Conservation (phyloP, 2,797 vertebrate genomes). For the Xyrichtys novacula region DNA sequence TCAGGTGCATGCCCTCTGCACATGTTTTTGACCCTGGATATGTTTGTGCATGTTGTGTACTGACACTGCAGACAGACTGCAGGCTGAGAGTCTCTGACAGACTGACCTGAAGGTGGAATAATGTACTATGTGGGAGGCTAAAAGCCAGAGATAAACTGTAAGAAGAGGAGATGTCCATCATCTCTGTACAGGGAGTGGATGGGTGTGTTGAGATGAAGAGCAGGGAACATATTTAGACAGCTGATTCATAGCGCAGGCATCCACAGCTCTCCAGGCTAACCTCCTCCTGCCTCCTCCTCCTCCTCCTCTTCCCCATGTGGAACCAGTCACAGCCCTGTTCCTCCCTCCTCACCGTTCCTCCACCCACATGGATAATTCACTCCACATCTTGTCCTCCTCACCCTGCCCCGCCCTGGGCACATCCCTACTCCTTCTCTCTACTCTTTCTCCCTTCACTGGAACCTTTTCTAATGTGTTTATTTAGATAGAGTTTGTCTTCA, state of each 20-base stretch:
- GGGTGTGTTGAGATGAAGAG: constrained; percentile 68
- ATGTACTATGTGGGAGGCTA: constrained; percentile 4
- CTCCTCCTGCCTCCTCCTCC: constrained; percentile 40
- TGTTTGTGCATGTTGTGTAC: neutral
- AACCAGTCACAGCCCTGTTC: constrained; percentile 43
- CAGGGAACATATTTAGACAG: constrained; percentile 77
- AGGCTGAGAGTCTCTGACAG: neutral
- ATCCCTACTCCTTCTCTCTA: constrained; percentile 17
- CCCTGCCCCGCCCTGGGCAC: constrained; percentile 23
- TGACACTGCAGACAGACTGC: too few relatives aligned
- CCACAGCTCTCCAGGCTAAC: constrained; percentile 49
- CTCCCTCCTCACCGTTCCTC: constrained; percentile 45
- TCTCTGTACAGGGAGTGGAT: constrained; percentile 49
- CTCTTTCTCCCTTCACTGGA: neutral
- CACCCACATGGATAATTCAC: constrained; percentile 48
- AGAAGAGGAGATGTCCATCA: constrained; percentile 31
- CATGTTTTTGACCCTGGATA: neutral
- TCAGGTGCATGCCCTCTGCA: neutral
- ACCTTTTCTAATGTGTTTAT: neutral
- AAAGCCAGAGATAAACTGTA: constrained; percentile 21
- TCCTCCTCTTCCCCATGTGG: constrained; percentile 50
- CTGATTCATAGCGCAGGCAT: constrained; percentile 84
- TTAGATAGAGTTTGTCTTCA: neutral
- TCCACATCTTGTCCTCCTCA: constrained; percentile 41
- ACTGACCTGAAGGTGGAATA: neutral